These are phyloP conservation scores for Sarcophaga peregrina DNA, from an alignment of 1,140 invertebrate genomes.

Conservation along the genomic window DNA sequence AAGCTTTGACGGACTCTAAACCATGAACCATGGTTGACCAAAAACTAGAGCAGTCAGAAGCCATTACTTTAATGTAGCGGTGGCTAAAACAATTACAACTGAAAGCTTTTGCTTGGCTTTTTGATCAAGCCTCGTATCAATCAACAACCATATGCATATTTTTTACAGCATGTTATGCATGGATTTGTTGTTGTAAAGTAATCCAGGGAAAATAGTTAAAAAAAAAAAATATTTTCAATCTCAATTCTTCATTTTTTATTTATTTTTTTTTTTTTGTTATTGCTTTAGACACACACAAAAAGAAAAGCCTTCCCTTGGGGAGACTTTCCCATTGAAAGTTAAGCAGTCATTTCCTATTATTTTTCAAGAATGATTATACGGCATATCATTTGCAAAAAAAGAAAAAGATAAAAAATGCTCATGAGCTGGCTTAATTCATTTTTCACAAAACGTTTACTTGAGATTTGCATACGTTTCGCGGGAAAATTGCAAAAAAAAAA, in stretches of 20 bases:
- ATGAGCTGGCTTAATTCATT: background rate
- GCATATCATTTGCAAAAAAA: constrained; percentile 4
- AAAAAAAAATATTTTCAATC: background rate
- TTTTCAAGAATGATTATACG: background rate
- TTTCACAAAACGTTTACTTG: background rate
- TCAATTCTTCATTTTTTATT: too few species aligned
- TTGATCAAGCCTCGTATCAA: too few species aligned
- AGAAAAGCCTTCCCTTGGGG: background rate
- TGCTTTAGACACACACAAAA: background rate
- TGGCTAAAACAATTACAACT: too few species aligned
- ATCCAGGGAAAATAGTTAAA: constrained; percentile 1
- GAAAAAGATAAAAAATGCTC: background rate
- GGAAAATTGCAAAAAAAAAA: background rate
- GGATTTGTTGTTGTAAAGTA: background rate
- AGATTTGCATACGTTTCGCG: constrained; percentile 26
- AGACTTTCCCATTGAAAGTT: background rate
- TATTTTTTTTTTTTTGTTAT: too few species aligned
- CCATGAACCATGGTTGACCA: too few species aligned
- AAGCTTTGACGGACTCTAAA: too few species aligned
- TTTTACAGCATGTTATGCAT: background rate
- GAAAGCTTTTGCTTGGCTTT: too few species aligned
- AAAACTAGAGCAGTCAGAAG: too few species aligned
- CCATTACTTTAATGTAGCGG: too few species aligned
- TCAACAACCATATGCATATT: background rate
- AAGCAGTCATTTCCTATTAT: constrained; percentile 16